Percentiles rank a stretch among this genome's conserved stretches.
These are phyloP conservation scores for Apis florea DNA, from an alignment of 1,140 invertebrate species.

Conservation along the genomic window DNA sequence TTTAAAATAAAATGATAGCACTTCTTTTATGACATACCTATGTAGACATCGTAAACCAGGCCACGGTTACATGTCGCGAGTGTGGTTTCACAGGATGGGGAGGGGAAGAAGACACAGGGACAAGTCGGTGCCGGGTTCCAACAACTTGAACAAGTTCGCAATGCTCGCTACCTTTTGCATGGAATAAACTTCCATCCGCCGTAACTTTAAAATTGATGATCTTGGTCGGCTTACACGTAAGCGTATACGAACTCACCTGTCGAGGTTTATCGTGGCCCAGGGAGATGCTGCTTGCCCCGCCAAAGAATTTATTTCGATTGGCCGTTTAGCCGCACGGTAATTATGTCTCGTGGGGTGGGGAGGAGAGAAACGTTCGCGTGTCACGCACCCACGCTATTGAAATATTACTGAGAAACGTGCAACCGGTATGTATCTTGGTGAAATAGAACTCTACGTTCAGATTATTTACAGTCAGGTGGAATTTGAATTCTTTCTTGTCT, in stretches of 20 bases:
- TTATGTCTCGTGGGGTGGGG: slow-evolving; percentile 18
- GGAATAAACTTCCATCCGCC: slow-evolving; percentile 70
- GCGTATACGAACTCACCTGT: slow-evolving; percentile 8
- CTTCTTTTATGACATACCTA: neutral
- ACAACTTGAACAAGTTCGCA: slow-evolving; percentile 70
- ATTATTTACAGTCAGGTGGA: too few relatives aligned
- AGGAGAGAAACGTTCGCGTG: slow-evolving; percentile 35
- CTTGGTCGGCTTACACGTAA: slow-evolving; percentile 27
- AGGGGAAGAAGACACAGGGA: neutral
- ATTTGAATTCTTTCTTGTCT: too few relatives aligned
- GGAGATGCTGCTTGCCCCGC: slow-evolving; percentile 21
- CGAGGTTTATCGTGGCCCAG: slow-evolving; percentile 42
- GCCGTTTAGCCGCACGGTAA: slow-evolving; percentile 28
- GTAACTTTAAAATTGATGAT: slow-evolving; percentile 75
- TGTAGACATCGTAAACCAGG: slow-evolving; percentile 21
- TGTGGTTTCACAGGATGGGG: slow-evolving; percentile 37
- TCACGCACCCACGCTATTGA: neutral
- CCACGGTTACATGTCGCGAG: slow-evolving; percentile 34
- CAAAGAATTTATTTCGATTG: slow-evolving; percentile 30
- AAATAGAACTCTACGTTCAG: neutral
- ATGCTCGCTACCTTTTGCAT: slow-evolving; percentile 59
- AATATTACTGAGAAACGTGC: neutral
- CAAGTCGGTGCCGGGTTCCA: slow-evolving; percentile 44
- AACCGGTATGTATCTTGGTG: neutral
- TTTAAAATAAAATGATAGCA: too few relatives aligned